Conservation (phyloP, 2,888 invertebrate genomes). For the Rhogogaster chlorosoma region DNA sequence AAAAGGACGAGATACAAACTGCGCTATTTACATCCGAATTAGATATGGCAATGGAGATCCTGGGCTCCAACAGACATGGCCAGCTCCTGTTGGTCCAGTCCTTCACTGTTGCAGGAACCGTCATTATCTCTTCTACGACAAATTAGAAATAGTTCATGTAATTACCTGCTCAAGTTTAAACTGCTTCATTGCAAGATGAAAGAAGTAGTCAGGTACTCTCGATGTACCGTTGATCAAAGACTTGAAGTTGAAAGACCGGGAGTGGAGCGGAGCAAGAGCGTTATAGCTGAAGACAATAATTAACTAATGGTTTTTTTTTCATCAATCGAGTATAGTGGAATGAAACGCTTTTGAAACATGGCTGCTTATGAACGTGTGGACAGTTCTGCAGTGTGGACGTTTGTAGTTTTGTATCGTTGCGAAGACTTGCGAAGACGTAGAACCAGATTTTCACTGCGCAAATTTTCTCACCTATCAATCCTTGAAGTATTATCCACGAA, state of each 20-base stretch:
- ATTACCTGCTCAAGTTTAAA: neutral
- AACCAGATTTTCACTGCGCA: neutral
- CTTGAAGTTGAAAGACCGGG: neutral
- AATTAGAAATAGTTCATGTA: conserved; percentile 5
- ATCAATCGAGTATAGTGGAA: neutral
- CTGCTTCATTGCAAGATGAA: neutral
- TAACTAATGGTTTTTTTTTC: neutral
- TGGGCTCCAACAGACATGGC: neutral
- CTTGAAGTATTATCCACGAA: neutral
- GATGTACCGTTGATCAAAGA: neutral
- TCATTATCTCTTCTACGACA: neutral
- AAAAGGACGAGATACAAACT: neutral
- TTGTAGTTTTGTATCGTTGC: too few species aligned
- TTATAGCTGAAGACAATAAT: neutral
- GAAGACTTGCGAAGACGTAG: too few species aligned
- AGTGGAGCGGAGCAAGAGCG: neutral
- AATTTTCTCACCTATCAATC: neutral
- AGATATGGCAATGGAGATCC: neutral
- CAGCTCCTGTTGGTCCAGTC: neutral
- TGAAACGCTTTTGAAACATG: too few species aligned
- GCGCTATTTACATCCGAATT: conserved; percentile 20
- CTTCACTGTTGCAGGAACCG: neutral
- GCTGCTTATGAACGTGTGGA: too few species aligned
- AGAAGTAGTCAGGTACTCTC: neutral
- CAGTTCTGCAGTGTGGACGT: too few species aligned